Percentiles rank a stretch among this genome's conserved stretches.
phyloP scores from a whole-genome alignment of 1,140 invertebrate species.

The Aphaenogaster ashmeadi region DNA sequence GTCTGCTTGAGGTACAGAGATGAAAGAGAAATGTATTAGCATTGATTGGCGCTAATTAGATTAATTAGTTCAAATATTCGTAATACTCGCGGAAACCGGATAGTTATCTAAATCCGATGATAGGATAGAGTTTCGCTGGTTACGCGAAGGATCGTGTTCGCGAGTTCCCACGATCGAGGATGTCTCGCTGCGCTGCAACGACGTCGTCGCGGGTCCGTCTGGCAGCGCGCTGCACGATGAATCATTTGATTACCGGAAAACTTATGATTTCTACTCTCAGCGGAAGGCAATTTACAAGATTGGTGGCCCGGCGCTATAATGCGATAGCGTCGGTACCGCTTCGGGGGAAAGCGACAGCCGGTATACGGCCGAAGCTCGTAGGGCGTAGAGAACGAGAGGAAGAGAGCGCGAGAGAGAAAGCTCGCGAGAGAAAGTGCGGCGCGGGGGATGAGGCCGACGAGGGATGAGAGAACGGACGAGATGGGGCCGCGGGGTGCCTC shows the following conservation, averaged over 20 bases:
- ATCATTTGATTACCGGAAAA: conserved; percentile 79
- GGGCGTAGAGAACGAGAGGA: not conserved
- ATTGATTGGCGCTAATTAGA: conserved; percentile 29
- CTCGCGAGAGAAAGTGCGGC: conserved; percentile 35
- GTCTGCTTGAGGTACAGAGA: not conserved
- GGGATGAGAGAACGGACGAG: conserved; percentile 4
- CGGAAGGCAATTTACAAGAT: conserved; percentile 80
- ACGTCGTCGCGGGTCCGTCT: conserved; percentile 44
- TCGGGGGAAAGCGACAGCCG: conserved; percentile 53
- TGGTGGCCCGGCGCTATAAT: conserved; percentile 75
- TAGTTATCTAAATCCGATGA: conserved; percentile 17
- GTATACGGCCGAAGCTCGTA: conserved; percentile 32
- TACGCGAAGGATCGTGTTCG: not conserved
- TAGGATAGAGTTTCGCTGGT: not conserved
- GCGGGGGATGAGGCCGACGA: not conserved
- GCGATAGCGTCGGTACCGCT: conserved; percentile 73
- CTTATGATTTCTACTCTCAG: conserved; percentile 78
- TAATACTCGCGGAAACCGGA: not conserved
- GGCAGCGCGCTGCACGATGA: conserved; percentile 66
- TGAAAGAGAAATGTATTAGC: not conserved
- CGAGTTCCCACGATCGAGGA: conserved; percentile 19
- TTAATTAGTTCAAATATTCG: conserved; percentile 26
- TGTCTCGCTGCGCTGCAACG: conserved; percentile 33
- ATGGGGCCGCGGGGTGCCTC: conserved; percentile 24
- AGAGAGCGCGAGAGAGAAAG: conserved; percentile 3